Percentiles rank a stretch among this genome's conserved stretches.
Evolutionary conservation across 2,113 vertebrate species (phyloP).

Genomic region (Hemiscyllium ocellatum): DNA sequence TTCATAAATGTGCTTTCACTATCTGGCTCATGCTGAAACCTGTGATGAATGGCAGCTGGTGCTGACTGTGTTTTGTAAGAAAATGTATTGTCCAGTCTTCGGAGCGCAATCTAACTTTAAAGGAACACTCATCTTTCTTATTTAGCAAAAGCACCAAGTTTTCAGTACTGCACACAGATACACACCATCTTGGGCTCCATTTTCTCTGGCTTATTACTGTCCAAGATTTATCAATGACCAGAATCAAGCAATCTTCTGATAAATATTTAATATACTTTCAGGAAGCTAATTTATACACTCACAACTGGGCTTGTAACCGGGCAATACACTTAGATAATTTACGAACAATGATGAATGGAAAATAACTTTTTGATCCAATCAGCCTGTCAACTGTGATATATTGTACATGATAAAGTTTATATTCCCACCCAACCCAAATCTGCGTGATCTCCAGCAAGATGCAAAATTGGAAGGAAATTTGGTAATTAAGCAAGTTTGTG

Average conservation of each 20-base stretch:
- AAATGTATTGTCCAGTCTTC: neutral
- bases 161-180: neutral
- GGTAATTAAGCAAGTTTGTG: too few species aligned
- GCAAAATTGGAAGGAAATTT: neutral
- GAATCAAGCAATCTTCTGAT: neutral
- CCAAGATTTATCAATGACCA: conserved; percentile 7
- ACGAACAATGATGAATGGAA: neutral
- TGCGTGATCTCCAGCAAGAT: neutral
- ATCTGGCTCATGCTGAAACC: neutral
- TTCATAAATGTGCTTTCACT: neutral
- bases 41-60: neutral
- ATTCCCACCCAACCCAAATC: neutral
- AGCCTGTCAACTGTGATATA: neutral
- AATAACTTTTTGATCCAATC: neutral
- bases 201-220: neutral
- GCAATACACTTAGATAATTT: neutral
- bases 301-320: neutral
- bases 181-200: neutral
- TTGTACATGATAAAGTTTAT: neutral
- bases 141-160: neutral
- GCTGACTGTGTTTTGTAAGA: neutral
- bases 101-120: neutral
- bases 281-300: neutral
- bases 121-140: neutral
- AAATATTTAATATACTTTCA: neutral